These are phyloP conservation scores for Poeciliopsis prolifica DNA, from an alignment of 2,113 vertebrate species.

Conservation along the genomic window DNA sequence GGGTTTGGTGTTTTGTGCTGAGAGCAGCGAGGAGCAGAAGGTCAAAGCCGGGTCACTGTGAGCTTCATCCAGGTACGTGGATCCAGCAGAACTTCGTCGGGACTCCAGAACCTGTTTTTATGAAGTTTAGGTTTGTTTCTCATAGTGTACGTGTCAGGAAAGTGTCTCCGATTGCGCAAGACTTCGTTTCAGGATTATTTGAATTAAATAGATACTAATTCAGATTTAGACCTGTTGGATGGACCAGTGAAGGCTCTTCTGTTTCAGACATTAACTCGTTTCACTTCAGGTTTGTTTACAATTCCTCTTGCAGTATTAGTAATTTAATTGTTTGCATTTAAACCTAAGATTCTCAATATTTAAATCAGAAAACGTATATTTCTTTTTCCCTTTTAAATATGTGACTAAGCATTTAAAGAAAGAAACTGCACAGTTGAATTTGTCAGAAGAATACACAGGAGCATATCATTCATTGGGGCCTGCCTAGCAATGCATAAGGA, in stretches of 20 bases:
- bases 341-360: background rate
- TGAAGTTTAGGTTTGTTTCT: background rate
- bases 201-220: background rate
- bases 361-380: too few species aligned
- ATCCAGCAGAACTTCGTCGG: background rate
- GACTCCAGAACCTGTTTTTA: background rate
- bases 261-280: background rate
- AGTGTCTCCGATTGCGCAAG: too few species aligned
- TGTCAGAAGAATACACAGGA: too few species aligned
- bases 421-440: too few species aligned
- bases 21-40: background rate
- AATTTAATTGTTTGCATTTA: background rate
- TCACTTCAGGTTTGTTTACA: conserved; percentile 1
- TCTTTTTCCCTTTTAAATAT: too few species aligned
- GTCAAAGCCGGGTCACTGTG: background rate
- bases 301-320: background rate
- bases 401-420: too few species aligned
- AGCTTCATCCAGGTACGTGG: conserved; percentile 20
- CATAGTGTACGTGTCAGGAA: too few species aligned
- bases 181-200: background rate
- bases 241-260: background rate
- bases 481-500: too few species aligned
- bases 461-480: too few species aligned
- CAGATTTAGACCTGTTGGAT: background rate
- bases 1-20: background rate